Evolutionary conservation across 2,113 vertebrate species (phyloP).

Genomic region (Rhabdornis inornatus): DNA sequence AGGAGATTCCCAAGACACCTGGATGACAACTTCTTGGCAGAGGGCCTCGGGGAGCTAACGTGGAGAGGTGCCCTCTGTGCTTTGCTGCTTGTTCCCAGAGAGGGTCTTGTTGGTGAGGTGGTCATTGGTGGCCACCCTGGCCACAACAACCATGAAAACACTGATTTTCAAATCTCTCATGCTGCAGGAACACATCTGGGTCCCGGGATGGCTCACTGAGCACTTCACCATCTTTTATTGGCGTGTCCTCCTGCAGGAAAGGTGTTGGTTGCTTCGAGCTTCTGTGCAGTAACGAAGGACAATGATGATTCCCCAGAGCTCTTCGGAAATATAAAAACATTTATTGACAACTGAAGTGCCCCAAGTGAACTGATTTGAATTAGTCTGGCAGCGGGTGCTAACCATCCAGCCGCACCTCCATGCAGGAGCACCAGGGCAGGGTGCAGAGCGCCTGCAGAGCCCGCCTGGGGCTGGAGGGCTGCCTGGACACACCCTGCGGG

Average conservation of each 20-base stretch:
- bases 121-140: accelerated
- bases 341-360: neutral
- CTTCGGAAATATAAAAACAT: neutral
- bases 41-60: neutral
- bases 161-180: neutral
- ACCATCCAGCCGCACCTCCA: neutral
- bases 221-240: neutral
- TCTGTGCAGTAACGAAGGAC: neutral
- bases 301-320: neutral
- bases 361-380: neutral
- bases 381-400: accelerated
- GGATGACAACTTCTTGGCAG: neutral
- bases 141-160: neutral
- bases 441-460: neutral
- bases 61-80: neutral
- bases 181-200: neutral
- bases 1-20: neutral
- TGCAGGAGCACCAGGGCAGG: neutral
- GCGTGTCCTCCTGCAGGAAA: accelerated
- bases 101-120: neutral
- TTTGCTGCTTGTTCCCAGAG: neutral
- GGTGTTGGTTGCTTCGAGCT: neutral
- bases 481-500: neutral
- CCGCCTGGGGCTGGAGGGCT: neutral
- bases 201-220: neutral